These are phyloP conservation scores for Alentia gelatinosa DNA, from an alignment of 2,888 invertebrate genomes.

Conservation along the genomic window DNA sequence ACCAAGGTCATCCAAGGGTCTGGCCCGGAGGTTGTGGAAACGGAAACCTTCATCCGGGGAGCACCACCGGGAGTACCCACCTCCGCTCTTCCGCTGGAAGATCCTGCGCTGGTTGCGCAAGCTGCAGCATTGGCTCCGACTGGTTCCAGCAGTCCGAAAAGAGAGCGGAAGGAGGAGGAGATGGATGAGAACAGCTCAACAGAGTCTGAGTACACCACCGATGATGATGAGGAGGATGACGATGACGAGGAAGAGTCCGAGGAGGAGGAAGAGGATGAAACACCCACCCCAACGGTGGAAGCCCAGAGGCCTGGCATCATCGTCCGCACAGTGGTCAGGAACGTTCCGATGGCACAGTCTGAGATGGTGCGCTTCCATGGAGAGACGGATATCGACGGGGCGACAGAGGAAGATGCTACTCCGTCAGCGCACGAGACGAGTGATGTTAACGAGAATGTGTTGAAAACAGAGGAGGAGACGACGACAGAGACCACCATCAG, in stretches of 20 bases:
- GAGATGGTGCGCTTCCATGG: neutral
- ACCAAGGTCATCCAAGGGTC: neutral
- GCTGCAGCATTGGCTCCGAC: neutral
- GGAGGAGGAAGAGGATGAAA: constrained; percentile 58
- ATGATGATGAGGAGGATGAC: constrained; percentile 68
- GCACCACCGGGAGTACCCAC: neutral
- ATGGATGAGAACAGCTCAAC: constrained; percentile 53
- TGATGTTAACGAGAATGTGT: constrained; percentile 39
- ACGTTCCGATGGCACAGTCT: neutral
- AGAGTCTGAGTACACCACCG: constrained; percentile 64
- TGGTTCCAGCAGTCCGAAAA: constrained; percentile 15
- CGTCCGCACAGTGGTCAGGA: neutral
- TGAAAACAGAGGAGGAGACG: neutral
- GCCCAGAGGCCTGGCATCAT: neutral
- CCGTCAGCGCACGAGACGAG: constrained; percentile 11
- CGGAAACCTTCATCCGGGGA: neutral
- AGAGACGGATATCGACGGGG: neutral
- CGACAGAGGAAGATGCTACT: neutral
- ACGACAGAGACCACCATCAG: neutral
- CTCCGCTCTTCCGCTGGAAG: neutral
- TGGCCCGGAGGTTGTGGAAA: neutral
- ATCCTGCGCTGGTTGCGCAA: neutral
- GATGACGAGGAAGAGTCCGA: constrained; percentile 68
- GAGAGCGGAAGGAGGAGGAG: constrained; percentile 48
- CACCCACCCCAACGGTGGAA: neutral